A percentile compares a stretch with the other conserved stretches of the same genome.
Evolutionary conservation across 2,888 invertebrate genomes (phyloP).

Genomic region (Peribatodes rhomboidaria): DNA sequence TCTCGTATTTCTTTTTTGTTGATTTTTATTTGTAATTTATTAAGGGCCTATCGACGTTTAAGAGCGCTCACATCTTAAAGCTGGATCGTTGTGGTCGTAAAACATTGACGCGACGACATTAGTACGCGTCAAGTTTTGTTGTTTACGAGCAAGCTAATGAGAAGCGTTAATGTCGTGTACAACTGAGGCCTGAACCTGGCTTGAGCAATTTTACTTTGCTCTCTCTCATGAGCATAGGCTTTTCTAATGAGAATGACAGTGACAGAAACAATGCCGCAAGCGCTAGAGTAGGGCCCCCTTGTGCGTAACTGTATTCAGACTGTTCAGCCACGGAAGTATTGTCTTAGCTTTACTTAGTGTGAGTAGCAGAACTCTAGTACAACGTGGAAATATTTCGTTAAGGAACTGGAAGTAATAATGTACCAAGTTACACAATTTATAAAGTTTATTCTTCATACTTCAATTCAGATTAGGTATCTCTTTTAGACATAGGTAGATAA

Average conservation of each 20-base stretch:
- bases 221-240: no score
- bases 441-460: no score
- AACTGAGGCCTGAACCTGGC: not conserved
- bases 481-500: no score
- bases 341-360: not conserved
- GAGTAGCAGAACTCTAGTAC: not conserved
- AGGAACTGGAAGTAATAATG: not conserved
- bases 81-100: constrained; percentile 64
- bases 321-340: not conserved
- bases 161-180: constrained; percentile 60
- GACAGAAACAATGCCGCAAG: no score
- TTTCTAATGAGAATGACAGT: no score
- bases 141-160: constrained; percentile 80
- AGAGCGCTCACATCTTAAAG: constrained; percentile 64
- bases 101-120: constrained; percentile 75
- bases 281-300: no score
- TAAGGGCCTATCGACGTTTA: constrained; percentile 58
- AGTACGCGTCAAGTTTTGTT: constrained; percentile 77
- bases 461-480: no score
- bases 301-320: constrained; percentile 60
- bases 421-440: no score
- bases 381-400: not conserved
- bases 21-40: constrained; percentile 57
- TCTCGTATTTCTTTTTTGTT: constrained; percentile 47
- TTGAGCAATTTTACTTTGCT: no score